Conservation (phyloP, 1,140 invertebrate genomes). For the Monomorium pharaonis region DNA sequence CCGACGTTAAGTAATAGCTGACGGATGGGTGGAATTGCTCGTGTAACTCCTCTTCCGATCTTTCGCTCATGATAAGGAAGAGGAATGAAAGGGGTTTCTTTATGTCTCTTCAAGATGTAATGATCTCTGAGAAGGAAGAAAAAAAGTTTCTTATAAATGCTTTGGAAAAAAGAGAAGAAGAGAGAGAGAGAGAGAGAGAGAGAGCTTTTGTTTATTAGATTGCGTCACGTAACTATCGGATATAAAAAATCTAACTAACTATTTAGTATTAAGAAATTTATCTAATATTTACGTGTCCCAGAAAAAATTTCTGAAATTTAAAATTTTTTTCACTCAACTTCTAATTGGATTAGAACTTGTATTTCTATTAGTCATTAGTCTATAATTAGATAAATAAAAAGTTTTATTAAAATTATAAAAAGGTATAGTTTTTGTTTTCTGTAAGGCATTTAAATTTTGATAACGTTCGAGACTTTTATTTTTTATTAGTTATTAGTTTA, state of each 20-base stretch:
- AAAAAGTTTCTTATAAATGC: neutral
- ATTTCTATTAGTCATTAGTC: neutral
- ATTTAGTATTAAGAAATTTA: neutral
- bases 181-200: neutral
- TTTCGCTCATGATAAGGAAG: slow-evolving; percentile 26
- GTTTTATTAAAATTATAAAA: neutral
- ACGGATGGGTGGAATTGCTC: neutral
- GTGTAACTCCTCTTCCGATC: slow-evolving; percentile 8
- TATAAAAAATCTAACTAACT: neutral
- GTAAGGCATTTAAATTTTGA: neutral
- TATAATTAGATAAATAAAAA: neutral
- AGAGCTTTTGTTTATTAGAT: neutral
- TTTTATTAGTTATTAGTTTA: too few relatives aligned
- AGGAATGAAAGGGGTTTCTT: slow-evolving; percentile 13
- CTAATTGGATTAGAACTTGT: neutral
- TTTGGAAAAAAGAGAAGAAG: neutral
- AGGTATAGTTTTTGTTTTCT: neutral
- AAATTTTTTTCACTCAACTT: neutral
- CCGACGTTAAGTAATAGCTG: slow-evolving; percentile 56
- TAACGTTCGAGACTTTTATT: too few relatives aligned
- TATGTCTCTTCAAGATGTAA: neutral
- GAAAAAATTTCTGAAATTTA: neutral
- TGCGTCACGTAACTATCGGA: neutral
- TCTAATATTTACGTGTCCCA: too few relatives aligned
- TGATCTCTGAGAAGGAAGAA: neutral